These are phyloP conservation scores for Clusia tigrina DNA, from an alignment of 2,888 invertebrate species.

Conservation along the genomic window DNA sequence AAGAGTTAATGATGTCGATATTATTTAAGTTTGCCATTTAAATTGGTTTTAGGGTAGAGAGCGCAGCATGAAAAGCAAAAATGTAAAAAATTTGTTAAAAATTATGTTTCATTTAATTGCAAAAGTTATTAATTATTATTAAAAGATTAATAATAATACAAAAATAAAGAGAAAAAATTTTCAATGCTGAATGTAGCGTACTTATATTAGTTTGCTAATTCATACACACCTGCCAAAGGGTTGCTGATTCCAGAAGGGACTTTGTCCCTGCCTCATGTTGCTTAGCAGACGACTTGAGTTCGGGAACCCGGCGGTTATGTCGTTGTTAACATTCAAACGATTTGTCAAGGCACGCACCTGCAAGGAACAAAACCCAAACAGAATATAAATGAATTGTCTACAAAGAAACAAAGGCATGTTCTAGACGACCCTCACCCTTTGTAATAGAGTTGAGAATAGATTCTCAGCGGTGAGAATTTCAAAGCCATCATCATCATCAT, in stretches of 20 bases:
- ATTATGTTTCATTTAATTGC: not conserved
- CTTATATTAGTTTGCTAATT: slow-evolving; percentile 13
- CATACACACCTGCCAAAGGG: slow-evolving; percentile 63
- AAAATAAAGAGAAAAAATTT: too few relatives aligned
- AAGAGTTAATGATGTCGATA: not conserved
- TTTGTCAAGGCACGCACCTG: slow-evolving; percentile 85
- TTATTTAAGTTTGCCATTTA: too few relatives aligned
- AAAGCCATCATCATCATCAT: slow-evolving; percentile 91
- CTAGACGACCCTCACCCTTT: slow-evolving; percentile 77
- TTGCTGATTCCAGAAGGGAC: slow-evolving; percentile 63
- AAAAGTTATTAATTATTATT: too few relatives aligned
- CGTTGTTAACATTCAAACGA: slow-evolving; percentile 84
- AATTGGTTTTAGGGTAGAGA: slow-evolving; percentile 27
- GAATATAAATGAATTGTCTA: too few relatives aligned
- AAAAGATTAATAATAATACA: too few relatives aligned
- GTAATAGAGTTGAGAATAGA: slow-evolving; percentile 84
- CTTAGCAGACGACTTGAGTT: slow-evolving; percentile 70
- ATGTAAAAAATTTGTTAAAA: slow-evolving; percentile 34
- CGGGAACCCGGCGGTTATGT: slow-evolving; percentile 71
- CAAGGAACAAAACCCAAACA: slow-evolving; percentile 20
- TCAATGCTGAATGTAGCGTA: not conserved
- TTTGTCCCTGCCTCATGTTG: slow-evolving; percentile 64
- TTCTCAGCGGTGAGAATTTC: slow-evolving; percentile 91
- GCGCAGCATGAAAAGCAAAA: slow-evolving; percentile 52
- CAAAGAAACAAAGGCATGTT: not conserved